Evolutionary conservation across 2,113 vertebrate genomes (phyloP), one percentile per base, ranked within the genome.

Genomic region (Nansenia antarctica): DNA sequence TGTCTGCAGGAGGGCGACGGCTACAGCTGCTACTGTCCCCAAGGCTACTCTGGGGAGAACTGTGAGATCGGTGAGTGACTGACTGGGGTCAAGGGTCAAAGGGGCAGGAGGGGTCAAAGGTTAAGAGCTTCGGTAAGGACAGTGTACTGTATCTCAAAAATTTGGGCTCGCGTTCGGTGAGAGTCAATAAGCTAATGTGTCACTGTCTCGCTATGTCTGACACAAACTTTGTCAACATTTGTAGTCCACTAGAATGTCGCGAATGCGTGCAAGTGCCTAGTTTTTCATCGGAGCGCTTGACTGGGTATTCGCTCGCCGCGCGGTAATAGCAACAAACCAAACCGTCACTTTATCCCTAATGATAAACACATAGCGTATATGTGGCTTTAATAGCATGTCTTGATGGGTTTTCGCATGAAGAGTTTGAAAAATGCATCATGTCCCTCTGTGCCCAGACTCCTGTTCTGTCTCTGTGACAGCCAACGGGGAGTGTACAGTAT

Each of bases 31-130:
- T 91, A 91, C 89, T 99, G 97, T 61, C 91, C 88, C 31, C 92
- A 88, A 68, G 97, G 97, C 12, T 99, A 94, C 86, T 91, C 93
- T 0, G 97, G 97, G 45, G 96, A 98, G 87, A 99, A 95, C 92
- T 99, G 97, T 2, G 97, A 99, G 89, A 97, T 98, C 1, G 97
- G 97, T 98, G 88, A 93, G 95, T 88, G 29, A 60, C 22, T 70
- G 29, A 15, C 27, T 20, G 34, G 37, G 78, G 82, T 82, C 70
- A 71, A 4, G 22, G 70, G 62, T 67, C 4, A 49, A 39, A 69
- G 30, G n/a, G 64, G 52, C 24, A 67, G 65, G 54, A 35, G 55
- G 69, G 86, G 73, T 79, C 76, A 60, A 60, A 34, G 53, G 53
- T 55, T 14, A 60, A 45, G 52, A 35, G 42, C 35, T 22, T 20